Evolutionary conservation across 1,140 invertebrate genomes (phyloP).

Genomic region (Diorhabda sublineata): DNA sequence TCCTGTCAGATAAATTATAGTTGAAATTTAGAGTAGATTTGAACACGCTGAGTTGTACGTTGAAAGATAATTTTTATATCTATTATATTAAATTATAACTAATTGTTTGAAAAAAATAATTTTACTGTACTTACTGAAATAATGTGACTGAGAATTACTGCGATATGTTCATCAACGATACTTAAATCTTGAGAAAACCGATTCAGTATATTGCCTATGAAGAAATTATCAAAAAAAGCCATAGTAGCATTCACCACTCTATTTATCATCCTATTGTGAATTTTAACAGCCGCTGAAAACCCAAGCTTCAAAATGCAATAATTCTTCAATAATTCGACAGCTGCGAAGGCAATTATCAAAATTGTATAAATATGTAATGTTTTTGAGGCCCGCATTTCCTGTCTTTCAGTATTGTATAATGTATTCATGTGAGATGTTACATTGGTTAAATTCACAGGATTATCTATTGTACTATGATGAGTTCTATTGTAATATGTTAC

Average conservation of each 20-base stretch:
- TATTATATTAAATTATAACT: too few species aligned
- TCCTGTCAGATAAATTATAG: too few species aligned
- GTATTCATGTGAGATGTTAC: too few species aligned
- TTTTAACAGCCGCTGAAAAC: slow-evolving; percentile 26
- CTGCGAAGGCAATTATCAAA: background rate
- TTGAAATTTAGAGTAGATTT: too few species aligned
- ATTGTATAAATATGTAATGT: background rate
- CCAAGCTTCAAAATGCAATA: background rate
- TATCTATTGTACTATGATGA: too few species aligned
- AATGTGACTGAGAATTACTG: slow-evolving; percentile 23
- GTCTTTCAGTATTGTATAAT: background rate
- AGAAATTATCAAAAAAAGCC: slow-evolving; percentile 37
- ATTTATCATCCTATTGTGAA: slow-evolving; percentile 32
- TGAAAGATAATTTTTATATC: too few species aligned
- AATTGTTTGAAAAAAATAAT: too few species aligned
- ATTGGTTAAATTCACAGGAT: too few species aligned
- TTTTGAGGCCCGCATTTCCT: background rate
- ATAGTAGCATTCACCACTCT: slow-evolving; percentile 33
- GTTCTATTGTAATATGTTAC: too few species aligned
- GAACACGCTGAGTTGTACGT: too few species aligned
- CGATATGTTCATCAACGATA: slow-evolving; percentile 35
- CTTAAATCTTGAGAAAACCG: slow-evolving; percentile 39
- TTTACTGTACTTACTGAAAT: background rate
- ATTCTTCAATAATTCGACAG: background rate
- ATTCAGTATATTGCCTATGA: slow-evolving; percentile 40